Conservation (phyloP, 2,113 vertebrate species). For the Syngnathus typhle region DNA sequence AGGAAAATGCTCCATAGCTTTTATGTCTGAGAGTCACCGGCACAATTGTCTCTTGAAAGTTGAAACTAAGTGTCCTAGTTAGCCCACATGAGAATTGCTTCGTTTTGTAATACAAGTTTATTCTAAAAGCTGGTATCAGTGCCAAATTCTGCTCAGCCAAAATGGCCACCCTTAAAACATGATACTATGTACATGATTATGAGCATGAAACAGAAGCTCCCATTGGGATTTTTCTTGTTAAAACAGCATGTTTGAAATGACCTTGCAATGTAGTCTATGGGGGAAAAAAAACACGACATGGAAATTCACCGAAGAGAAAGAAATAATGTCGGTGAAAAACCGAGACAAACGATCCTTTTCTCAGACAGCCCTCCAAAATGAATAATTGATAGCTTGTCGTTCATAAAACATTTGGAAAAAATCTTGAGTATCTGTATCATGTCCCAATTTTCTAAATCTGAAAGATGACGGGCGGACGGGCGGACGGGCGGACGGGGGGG, state of each 20-base stretch:
- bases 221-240: background rate
- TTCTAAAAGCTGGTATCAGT: background rate
- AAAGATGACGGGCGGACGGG: constrained; percentile 8
- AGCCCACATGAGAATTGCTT: background rate
- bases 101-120: background rate
- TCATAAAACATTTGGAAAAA: constrained; percentile 31
- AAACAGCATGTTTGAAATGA: background rate
- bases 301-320: background rate
- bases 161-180: background rate
- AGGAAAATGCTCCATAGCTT: constrained; percentile 2
- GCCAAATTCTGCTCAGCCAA: background rate
- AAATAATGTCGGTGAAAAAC: background rate
- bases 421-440: constrained; percentile 20
- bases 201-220: background rate
- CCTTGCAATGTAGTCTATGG: background rate
- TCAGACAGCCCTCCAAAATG: constrained; percentile 9
- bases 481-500: background rate
- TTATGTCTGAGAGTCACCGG: constrained; percentile 14
- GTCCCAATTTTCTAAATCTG: constrained; percentile 49
- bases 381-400: constrained; percentile 41
- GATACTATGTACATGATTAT: background rate
- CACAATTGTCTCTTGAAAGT: constrained; percentile 15
- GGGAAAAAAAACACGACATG: background rate
- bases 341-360: background rate
- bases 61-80: constrained; percentile 13